Evolutionary conservation across 2,888 invertebrate genomes (phyloP), one percentile per base, ranked within the genome.

Genomic region (Creontiades dilutus): DNA sequence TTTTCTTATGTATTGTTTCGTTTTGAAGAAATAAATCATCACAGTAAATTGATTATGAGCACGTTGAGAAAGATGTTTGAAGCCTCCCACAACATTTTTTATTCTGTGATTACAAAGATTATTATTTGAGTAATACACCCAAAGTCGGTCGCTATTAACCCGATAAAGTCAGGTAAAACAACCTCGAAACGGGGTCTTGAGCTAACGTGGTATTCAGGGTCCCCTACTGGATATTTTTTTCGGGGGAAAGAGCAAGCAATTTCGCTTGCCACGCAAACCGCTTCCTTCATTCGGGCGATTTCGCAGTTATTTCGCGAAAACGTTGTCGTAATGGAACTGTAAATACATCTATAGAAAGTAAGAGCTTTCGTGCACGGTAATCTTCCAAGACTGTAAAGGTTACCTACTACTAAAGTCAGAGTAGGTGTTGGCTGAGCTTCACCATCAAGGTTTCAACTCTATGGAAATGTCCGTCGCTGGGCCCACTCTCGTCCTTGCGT

Each of bases 321-420:
- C 78, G 78, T 46, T 46, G 78, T 78, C 19, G 78, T 78, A 78
- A 78, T 78, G 19, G 46, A 78, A 78, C 78, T 78, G 78, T 78
- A 78, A 78, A 78, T 78, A 78, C 78, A 78, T 78, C 46, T 28
- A 46, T 78, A 78, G 78, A 78, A 78, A 47, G 78, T 78, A 46
- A 78, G 11, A 16, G 78, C 47, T 78, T 78, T 78, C 78, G 78
- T 78, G 78, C 78, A 76, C 78, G 78, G 78, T 46, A 78, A 12
- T 78, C 78, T 78, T n/a, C 46, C 28, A 28, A n/a, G 47, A 16
- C 47, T 78, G 16, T 19, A 46, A 78, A 78, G 78, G 78, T 78
- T 78, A 78, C 78, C 23, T 37, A 37, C 37, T 37, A 37, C 16
- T 57, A 57, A 57, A 76, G 14, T 0, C 78, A 19, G 78, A 78